phyloP scores from a whole-genome alignment of 1,140 invertebrate species.

The Cylas formicarius region DNA sequence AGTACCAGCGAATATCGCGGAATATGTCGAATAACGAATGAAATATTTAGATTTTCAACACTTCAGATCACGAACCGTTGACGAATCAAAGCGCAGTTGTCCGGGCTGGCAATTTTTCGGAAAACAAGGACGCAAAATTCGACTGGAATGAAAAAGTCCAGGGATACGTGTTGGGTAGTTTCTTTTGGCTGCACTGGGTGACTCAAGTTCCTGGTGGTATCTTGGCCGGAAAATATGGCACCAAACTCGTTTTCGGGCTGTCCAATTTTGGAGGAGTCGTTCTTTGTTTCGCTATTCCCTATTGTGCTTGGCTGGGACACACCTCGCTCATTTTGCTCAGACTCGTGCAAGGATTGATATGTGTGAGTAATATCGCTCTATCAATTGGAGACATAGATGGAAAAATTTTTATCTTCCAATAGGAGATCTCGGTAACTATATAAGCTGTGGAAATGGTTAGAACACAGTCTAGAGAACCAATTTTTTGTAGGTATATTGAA shows the following conservation, averaged over 20 bases:
- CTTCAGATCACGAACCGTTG: no score
- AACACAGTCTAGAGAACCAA: no score
- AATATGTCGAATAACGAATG: neutral
- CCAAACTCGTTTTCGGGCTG: conserved; percentile 62
- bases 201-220: conserved; percentile 69
- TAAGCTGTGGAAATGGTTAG: no score
- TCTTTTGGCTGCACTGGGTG: conserved; percentile 68
- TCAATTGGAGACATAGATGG: no score
- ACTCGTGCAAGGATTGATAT: conserved; percentile 63
- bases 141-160: conserved; percentile 63
- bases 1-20: neutral
- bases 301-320: conserved; percentile 53
- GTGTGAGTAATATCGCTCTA: conserved; percentile 58
- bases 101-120: neutral
- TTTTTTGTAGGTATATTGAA: no score
- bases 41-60: conserved; percentile 2
- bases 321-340: conserved; percentile 56
- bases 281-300: conserved; percentile 64
- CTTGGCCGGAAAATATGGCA: conserved; percentile 60
- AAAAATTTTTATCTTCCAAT: no score
- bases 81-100: no score
- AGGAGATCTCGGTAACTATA: no score
- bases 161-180: conserved; percentile 61
- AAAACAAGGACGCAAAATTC: conserved; percentile 43
- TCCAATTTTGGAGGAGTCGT: conserved; percentile 61